Percentiles rank a stretch among this genome's conserved stretches.
These are phyloP conservation scores for Heliconius nattereri DNA, from an alignment of 1,140 invertebrate species.

Conservation along the genomic window DNA sequence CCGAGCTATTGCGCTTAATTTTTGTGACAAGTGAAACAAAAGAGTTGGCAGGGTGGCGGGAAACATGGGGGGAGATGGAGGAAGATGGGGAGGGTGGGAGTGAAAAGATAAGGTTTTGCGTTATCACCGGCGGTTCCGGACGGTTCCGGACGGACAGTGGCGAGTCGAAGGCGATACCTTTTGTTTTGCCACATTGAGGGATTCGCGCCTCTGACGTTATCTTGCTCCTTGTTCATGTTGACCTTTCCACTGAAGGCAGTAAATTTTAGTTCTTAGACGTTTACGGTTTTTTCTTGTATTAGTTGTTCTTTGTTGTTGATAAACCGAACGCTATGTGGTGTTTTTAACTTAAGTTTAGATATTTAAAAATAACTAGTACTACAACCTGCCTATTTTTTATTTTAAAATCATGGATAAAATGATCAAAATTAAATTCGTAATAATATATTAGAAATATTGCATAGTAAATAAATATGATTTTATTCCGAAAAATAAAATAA, in stretches of 20 bases:
- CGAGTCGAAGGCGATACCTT: slow-evolving; percentile 77
- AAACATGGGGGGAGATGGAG: slow-evolving; percentile 38
- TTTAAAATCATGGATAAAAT: no score
- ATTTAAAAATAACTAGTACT: neutral
- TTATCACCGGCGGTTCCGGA: slow-evolving; percentile 72
- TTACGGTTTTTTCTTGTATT: slow-evolving; percentile 53
- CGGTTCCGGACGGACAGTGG: slow-evolving; percentile 64
- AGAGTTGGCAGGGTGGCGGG: slow-evolving; percentile 68
- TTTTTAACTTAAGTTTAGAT: neutral
- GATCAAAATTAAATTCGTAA: no score
- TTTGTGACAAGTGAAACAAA: slow-evolving; percentile 81
- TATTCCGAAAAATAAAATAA: no score
- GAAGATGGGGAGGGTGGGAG: slow-evolving; percentile 45
- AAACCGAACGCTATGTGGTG: neutral
- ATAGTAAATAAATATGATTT: neutral
- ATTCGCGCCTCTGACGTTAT: slow-evolving; percentile 77
- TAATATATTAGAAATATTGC: neutral
- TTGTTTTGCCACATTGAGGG: slow-evolving; percentile 77
- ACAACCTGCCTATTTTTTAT: no score
- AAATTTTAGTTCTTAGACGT: slow-evolving; percentile 75
- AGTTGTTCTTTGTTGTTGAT: slow-evolving; percentile 20
- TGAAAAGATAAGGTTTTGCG: slow-evolving; percentile 71
- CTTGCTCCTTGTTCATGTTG: slow-evolving; percentile 60
- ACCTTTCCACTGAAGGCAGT: slow-evolving; percentile 74
- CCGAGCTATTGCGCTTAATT: slow-evolving; percentile 79